These are phyloP conservation scores for Muscina levida DNA, from an alignment of 2,888 invertebrate genomes.

Conservation along the genomic window DNA sequence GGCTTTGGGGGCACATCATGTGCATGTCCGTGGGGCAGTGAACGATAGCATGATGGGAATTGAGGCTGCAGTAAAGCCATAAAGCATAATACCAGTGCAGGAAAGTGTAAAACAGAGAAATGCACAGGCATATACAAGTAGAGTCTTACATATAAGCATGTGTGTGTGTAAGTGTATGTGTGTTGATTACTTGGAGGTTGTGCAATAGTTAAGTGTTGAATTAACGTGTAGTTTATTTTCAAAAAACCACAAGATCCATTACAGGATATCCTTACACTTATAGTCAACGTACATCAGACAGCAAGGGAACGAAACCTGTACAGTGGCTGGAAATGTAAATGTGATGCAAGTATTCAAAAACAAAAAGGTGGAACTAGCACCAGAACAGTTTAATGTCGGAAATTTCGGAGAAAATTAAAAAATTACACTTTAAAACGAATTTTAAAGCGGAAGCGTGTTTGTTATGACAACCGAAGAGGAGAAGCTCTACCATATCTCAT, in stretches of 20 bases:
- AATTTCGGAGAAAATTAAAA: too few species aligned
- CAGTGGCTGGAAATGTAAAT: too few species aligned
- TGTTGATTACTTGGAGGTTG: constrained; percentile 47
- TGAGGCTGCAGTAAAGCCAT: constrained; percentile 35
- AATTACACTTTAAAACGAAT: too few species aligned
- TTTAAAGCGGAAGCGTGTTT: too few species aligned
- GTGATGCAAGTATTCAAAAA: too few species aligned
- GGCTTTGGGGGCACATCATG: background rate
- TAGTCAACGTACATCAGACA: background rate
- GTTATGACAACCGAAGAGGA: too few species aligned
- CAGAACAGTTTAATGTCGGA: too few species aligned
- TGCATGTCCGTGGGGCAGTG: constrained; percentile 7
- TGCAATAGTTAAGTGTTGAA: constrained; percentile 70
- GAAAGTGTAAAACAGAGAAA: background rate
- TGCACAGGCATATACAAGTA: background rate
- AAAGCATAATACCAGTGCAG: constrained; percentile 7
- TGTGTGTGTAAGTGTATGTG: constrained; percentile 18
- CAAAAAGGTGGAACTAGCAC: too few species aligned
- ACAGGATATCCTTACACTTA: constrained; percentile 72
- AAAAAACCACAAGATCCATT: constrained; percentile 76
- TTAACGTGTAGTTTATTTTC: constrained; percentile 72
- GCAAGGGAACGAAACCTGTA: too few species aligned
- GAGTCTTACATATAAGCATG: background rate
- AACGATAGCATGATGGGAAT: constrained; percentile 7
- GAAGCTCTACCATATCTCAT: too few species aligned